These are phyloP conservation scores for Lumbricus terrestris DNA, from an alignment of 2,888 invertebrate genomes.

Conservation along the genomic window DNA sequence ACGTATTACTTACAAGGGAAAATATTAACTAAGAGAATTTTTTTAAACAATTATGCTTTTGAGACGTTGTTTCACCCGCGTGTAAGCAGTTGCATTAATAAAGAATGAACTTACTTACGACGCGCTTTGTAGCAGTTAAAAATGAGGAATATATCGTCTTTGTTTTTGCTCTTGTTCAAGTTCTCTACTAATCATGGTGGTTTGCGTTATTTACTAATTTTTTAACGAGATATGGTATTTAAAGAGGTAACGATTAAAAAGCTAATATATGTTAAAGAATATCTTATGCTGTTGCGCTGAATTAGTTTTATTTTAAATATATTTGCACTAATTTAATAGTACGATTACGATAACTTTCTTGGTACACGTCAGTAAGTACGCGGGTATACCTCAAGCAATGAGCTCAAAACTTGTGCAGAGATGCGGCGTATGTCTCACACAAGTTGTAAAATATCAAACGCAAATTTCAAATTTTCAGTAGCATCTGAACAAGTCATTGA, in stretches of 20 bases:
- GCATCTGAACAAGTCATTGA: neutral
- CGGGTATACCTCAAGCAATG: neutral
- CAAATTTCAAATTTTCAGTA: neutral
- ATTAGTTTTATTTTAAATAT: neutral
- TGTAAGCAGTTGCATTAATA: too few relatives aligned
- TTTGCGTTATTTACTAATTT: slow-evolving; percentile 3
- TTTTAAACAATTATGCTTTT: too few relatives aligned
- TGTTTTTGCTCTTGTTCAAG: neutral
- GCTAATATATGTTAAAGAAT: neutral
- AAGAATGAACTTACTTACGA: too few relatives aligned
- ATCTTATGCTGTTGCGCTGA: neutral
- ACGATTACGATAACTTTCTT: neutral
- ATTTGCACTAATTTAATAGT: neutral
- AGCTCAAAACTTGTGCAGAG: too few relatives aligned
- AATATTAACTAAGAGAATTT: too few relatives aligned
- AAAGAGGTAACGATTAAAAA: neutral
- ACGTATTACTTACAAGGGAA: too few relatives aligned
- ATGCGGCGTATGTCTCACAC: neutral
- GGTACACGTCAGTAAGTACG: neutral
- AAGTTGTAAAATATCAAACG: too few relatives aligned
- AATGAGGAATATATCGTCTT: too few relatives aligned
- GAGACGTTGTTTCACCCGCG: too few relatives aligned
- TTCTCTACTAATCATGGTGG: neutral
- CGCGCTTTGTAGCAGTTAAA: too few relatives aligned
- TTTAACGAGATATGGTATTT: neutral